Percentiles rank a stretch among this genome's conserved stretches.
Conservation (phyloP, 1,140 invertebrate genomes). For the Fopius arisanus region DNA sequence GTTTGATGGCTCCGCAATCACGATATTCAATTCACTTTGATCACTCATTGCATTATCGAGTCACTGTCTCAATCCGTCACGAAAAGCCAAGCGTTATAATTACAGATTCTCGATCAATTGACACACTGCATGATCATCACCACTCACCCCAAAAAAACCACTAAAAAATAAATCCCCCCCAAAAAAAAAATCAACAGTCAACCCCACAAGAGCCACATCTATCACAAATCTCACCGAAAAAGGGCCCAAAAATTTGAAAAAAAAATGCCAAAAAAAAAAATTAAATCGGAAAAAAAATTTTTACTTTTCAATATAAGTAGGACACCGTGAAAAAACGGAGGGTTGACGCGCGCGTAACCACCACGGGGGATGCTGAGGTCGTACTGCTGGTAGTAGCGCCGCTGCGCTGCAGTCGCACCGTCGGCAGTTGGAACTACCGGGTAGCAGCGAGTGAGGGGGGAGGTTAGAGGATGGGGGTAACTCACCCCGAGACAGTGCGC, state of each 20-base stretch:
- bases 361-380: constrained; percentile 59
- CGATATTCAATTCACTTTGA: constrained; percentile 7
- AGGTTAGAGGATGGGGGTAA: background rate
- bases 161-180: background rate
- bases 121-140: background rate
- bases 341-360: constrained; percentile 53
- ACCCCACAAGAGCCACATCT: no score
- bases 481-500: constrained; percentile 23
- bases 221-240: background rate
- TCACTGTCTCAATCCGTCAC: background rate
- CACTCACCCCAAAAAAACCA: background rate
- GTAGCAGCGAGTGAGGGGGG: background rate
- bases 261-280: no score
- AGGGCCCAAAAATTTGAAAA: background rate
- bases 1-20: background rate
- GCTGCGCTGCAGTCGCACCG: constrained; percentile 57
- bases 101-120: background rate
- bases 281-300: no score
- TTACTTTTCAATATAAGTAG: background rate
- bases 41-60: background rate
- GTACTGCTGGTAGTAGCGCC: constrained; percentile 53
- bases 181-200: background rate
- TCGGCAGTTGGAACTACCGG: constrained; percentile 45
- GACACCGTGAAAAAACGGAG: background rate
- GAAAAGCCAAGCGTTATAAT: background rate